phyloP scores from a whole-genome alignment of 1,140 invertebrate species.

The Musca domestica region DNA sequence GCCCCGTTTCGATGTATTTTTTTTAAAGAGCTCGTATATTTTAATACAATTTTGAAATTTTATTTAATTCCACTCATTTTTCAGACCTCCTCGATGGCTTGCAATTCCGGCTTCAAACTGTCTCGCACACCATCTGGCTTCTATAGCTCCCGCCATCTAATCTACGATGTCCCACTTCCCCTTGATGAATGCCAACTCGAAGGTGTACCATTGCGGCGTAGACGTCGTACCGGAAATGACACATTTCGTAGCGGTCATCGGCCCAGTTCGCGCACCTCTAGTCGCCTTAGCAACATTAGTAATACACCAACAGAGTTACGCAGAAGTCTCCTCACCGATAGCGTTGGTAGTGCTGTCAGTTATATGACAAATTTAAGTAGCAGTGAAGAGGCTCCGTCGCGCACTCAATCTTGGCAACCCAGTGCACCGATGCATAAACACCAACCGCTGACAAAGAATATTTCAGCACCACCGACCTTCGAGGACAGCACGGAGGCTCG shows the following conservation, averaged over 20 bases:
- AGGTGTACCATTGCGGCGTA: constrained; percentile 45
- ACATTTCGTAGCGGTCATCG: not conserved
- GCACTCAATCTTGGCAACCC: constrained; percentile 33
- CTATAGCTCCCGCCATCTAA: constrained; percentile 61
- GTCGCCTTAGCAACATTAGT: constrained; percentile 30
- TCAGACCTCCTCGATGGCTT: constrained; percentile 48
- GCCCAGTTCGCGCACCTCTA: constrained; percentile 26
- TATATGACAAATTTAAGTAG: constrained; percentile 25
- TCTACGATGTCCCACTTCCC: constrained; percentile 62
- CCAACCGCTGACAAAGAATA: constrained; percentile 41
- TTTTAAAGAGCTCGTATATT: no score
- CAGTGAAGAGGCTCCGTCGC: not conserved
- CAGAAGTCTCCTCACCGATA: constrained; percentile 39
- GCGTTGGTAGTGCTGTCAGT: constrained; percentile 27
- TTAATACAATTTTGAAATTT: no score
- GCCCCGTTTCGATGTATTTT: no score
- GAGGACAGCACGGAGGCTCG: not conserved
- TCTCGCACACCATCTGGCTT: constrained; percentile 52
- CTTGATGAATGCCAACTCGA: constrained; percentile 61
- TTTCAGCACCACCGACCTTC: constrained; percentile 36
- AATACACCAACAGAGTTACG: constrained; percentile 31
- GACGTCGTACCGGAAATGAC: constrained; percentile 29
- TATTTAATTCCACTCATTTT: constrained; percentile 21
- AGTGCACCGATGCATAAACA: constrained; percentile 23
- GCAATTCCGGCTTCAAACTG: constrained; percentile 24